Conservation (phyloP, 2,113 vertebrate species). For the Stegostoma tigrinum region DNA sequence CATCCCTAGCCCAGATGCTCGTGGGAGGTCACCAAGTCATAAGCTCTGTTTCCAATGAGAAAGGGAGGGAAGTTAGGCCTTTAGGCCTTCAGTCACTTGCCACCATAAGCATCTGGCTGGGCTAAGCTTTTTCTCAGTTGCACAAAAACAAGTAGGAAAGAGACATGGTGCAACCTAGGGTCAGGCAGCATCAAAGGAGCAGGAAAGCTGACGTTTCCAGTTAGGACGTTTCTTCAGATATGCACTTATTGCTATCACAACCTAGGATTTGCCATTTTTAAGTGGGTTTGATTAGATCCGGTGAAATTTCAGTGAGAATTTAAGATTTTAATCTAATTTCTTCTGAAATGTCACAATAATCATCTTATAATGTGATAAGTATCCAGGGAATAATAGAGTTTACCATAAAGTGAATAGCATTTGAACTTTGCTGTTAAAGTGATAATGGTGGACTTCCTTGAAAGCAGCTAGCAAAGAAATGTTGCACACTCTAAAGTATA, state of each 20-base stretch:
- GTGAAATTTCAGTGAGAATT: neutral
- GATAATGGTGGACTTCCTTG: neutral
- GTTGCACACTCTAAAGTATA: neutral
- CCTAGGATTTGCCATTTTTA: neutral
- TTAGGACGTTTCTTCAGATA: too few relatives aligned
- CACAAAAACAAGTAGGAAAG: neutral
- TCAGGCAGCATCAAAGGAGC: too few relatives aligned
- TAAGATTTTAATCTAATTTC: neutral
- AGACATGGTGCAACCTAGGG: neutral
- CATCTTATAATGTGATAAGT: neutral
- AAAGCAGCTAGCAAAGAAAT: neutral
- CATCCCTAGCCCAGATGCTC: neutral
- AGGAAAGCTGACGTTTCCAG: too few relatives aligned
- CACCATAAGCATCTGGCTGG: neutral
- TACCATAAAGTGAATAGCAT: neutral
- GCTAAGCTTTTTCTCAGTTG: too few relatives aligned
- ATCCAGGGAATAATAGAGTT: neutral
- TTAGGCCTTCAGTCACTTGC: too few relatives aligned
- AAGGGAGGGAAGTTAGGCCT: neutral
- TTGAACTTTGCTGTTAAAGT: neutral
- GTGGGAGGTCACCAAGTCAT: neutral
- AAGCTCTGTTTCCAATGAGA: neutral
- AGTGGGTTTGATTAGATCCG: neutral
- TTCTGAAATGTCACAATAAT: neutral
- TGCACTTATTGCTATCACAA: neutral